Percentiles rank a stretch among this genome's conserved stretches.
Evolutionary conservation across 2,797 vertebrate genomes (phyloP).

Genomic region (Hipposideros larvatus): DNA sequence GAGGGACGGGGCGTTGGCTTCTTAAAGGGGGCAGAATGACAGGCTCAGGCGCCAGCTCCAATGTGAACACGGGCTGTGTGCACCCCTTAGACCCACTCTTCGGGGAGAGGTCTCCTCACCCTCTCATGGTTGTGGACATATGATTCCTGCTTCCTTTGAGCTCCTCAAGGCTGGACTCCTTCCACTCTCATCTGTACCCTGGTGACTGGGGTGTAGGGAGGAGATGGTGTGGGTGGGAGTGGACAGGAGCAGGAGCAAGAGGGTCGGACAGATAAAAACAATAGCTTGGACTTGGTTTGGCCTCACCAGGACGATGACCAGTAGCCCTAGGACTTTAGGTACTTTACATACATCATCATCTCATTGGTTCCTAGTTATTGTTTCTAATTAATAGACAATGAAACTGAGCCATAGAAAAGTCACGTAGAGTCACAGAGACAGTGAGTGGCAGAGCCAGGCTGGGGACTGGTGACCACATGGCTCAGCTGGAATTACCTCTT

Average conservation of each 20-base stretch:
- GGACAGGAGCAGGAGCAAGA: neutral
- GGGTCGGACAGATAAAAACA: neutral
- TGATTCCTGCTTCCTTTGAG: neutral
- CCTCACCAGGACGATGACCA: neutral
- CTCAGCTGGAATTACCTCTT: neutral
- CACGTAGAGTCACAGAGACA: neutral
- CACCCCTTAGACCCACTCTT: rapidly evolving
- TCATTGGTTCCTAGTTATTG: neutral
- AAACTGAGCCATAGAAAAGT: neutral
- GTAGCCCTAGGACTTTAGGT: neutral
- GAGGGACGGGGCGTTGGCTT: neutral
- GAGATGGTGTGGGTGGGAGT: neutral
- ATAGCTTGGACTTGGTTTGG: neutral
- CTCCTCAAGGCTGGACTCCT: neutral
- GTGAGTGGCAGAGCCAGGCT: neutral
- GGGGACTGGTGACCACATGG: neutral
- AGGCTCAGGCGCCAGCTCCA: neutral
- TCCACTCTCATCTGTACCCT: neutral
- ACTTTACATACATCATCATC: neutral
- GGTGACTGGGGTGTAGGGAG: rapidly evolving
- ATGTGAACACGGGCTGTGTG: neutral
- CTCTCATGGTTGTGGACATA: rapidly evolving
- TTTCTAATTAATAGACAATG: neutral
- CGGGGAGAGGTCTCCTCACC: neutral
- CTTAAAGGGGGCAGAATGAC: neutral